Evolutionary conservation across 2,888 invertebrate genomes (phyloP), one percentile per base, ranked within the genome.

Genomic region (Eumerus sabulonum): DNA sequence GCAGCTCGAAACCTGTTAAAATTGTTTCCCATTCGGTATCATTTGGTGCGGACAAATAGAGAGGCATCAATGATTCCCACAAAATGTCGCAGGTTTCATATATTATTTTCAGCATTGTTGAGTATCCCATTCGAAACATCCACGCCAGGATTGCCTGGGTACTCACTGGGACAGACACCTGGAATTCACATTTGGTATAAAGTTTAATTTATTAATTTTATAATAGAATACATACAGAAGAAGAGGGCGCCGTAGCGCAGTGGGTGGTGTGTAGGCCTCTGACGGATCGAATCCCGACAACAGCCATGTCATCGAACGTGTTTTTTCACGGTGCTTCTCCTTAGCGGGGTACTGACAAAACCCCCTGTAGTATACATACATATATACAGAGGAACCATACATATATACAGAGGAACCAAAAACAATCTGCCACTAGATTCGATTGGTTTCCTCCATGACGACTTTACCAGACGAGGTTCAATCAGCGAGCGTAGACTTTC

Each of bases 31-130:
- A 53, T 12, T 64, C 45, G 2, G 42, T 12, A 1, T 51, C 18
- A 9, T 5, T 50, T 36, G 64, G 45, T 27, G 16, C 11, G 12
- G 51, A 27, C 35, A 63, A 16, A 27, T 53, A 64, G 11, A 54
- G 35, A 2, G 53, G 64, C 27, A 13, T 38, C 17, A 54, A 27
- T 11, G 12, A 5, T 36, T 42, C 14, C 51, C 63, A 63, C 17
- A 63, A 27, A 35, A 63, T 27, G 12, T 63, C 63, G 27, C 45
- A 53, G 7, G 36, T 36, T 54, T 64, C 53, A 17, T 54, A 64
- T 17, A 66, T 56, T 13, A 66, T 66, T 35, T 36, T 42, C 1
- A 12, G n/a, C 1, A 56, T 14, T 27, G 56, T 66, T 40, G 54
- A 27, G 17, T 51, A 35, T 9, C 51, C 27, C 16, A 63, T 53